These are phyloP conservation scores for Drosophila macrothrix DNA, from an alignment of 2,888 invertebrate genomes.

Conservation along the genomic window DNA sequence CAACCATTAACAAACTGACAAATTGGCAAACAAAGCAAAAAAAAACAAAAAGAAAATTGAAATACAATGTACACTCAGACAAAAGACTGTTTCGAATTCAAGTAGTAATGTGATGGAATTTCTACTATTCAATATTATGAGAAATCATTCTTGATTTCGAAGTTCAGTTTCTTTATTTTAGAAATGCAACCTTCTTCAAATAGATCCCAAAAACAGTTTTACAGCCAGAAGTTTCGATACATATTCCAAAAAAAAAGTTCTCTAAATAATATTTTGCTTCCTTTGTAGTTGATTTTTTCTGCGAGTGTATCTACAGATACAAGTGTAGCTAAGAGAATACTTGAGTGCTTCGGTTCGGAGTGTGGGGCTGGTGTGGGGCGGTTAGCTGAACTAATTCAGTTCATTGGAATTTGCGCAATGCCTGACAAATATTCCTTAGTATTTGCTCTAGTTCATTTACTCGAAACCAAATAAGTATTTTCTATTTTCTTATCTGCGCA, in stretches of 20 bases:
- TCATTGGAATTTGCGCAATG: slow-evolving; percentile 17
- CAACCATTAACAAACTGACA: slow-evolving; percentile 58
- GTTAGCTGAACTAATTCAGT: slow-evolving; percentile 1
- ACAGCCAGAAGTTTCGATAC: not conserved
- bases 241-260: not conserved
- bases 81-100: not conserved
- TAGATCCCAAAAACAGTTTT: no score
- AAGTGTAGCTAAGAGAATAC: slow-evolving; percentile 21
- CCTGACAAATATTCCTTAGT: slow-evolving; percentile 9
- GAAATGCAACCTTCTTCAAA: not conserved
- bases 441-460: slow-evolving; percentile 4
- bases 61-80: slow-evolving; percentile 8
- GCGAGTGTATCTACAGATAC: not conserved
- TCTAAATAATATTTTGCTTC: no score
- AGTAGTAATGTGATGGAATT: not conserved
- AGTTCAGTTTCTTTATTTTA: not conserved
- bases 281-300: not conserved
- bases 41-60: slow-evolving; percentile 37
- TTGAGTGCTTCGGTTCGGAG: slow-evolving; percentile 16
- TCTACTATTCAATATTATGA: not conserved
- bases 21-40: slow-evolving; percentile 56
- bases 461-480: slow-evolving; percentile 29
- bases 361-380: not conserved
- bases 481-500: slow-evolving; percentile 27
- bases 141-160: not conserved